Base-by-base conservation (phyloP, 2,113 vertebrate genomes). In the Sturnira hondurensis region DNA sequence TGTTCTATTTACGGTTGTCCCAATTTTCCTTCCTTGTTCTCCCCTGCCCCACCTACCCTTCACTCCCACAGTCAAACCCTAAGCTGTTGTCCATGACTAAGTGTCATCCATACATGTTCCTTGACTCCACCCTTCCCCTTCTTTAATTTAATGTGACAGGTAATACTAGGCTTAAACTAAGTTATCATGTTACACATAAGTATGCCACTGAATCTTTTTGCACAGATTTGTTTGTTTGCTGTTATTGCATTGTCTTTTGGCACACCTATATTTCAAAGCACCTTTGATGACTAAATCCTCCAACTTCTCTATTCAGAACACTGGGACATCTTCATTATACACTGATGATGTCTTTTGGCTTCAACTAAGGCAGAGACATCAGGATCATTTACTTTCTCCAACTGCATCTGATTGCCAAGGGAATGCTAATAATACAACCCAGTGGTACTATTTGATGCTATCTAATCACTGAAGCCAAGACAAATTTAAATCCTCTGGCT, bases 221-320 rank as follows among this genome's bases (percentile, higher is more conserved):
- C 67, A 86, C n/a, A 81, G 14, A 38, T 70, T 93, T 78, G 73
- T 68, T 83, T 84, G 28, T 41, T 63, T 67, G 80, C 50, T 45
- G 38, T 47, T 41, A 41, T 43, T 86, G 26, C 38, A 20, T 14
- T 70, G 56, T 45, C 93, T 77, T 63, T 77, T 87, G 96, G 61
- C 89, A 94, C 38, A 74, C 28, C 68, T 86, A 38, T 70, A 63
- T 13, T 70, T 13, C 33, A 85, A 89, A 41, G 74, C 83, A 95
- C 41, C 83, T 97, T 86, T 91, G 86, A 93, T 91, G 47, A 97
- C 82, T 97, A 95, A 95, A 95, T 93, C 95, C 38, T 92, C 70
- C 86, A 43, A 76, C 83, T 89, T 94, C 78, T 94, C 74, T 80
- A 54, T 61, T 80, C 92, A 95, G 91, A 96, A n/a, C 56, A 50